Percentiles rank a stretch among this genome's conserved stretches.
Evolutionary conservation across 2,797 vertebrate species (phyloP).

Genomic region (Channa striata): DNA sequence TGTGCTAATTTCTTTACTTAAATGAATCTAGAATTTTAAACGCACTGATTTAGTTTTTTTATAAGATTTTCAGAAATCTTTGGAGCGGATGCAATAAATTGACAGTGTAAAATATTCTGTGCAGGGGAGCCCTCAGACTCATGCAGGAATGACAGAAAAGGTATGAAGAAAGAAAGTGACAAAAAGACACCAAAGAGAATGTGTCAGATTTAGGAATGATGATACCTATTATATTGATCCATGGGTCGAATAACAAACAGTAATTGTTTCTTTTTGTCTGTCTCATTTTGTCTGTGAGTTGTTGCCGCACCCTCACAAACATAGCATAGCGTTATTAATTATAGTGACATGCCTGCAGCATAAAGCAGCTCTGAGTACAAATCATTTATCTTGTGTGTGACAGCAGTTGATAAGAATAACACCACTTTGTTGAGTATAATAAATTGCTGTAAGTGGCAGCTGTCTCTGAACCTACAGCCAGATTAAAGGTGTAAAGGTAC

Average conservation of each 20-base stretch:
- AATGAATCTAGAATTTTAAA: neutral
- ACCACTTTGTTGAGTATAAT: conserved; percentile 11
- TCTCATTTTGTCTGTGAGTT: conserved; percentile 34
- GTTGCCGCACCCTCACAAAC: conserved; percentile 43
- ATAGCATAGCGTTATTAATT: conserved; percentile 45
- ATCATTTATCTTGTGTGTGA: conserved; percentile 36
- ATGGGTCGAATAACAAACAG: conserved; percentile 41
- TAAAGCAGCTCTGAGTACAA: conserved; percentile 22
- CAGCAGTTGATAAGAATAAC: conserved; percentile 28
- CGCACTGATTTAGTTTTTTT: neutral
- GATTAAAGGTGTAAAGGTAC: neutral
- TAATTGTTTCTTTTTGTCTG: conserved; percentile 19
- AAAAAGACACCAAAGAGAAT: conserved; percentile 1
- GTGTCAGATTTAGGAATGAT: conserved; percentile 30
- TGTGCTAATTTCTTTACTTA: no score
- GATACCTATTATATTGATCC: conserved; percentile 28
- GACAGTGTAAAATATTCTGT: neutral
- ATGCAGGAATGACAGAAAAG: conserved; percentile 14
- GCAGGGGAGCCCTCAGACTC: neutral
- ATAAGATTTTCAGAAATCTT: no score
- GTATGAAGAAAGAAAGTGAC: neutral
- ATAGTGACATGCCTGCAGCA: conserved; percentile 25
- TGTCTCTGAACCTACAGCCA: neutral
- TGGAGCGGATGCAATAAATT: neutral
- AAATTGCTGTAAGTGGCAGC: conserved; percentile 4